Conservation (phyloP, 1,140 invertebrate genomes). For the Patella vulgata region DNA sequence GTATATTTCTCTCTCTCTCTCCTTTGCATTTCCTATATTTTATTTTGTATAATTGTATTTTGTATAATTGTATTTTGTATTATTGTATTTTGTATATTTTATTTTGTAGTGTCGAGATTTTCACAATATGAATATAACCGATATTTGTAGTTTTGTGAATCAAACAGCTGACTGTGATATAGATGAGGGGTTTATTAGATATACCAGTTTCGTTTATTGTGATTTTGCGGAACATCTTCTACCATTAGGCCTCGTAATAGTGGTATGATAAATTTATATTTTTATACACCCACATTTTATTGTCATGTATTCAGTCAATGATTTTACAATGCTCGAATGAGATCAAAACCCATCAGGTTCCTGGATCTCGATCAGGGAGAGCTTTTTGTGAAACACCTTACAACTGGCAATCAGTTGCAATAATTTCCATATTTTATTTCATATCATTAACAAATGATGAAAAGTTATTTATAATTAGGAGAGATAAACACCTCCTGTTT, state of each 20-base stretch:
- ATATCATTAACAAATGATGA: no score
- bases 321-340: conserved; percentile 10
- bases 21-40: no score
- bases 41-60: no score
- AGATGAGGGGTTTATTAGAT: conserved; percentile 66
- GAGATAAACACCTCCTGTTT: no score
- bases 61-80: no score
- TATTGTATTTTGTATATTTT: no score
- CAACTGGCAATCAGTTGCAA: no score
- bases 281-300: background rate
- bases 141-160: conserved; percentile 64
- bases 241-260: conserved; percentile 52
- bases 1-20: no score
- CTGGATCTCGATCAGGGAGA: background rate
- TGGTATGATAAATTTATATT: no score
- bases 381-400: background rate
- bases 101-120: conserved; percentile 53
- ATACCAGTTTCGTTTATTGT: conserved; percentile 66
- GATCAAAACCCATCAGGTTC: background rate
- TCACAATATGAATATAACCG: conserved; percentile 41
- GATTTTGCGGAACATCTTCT: conserved; percentile 45
- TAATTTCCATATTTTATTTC: no score
- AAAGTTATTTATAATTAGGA: no score
- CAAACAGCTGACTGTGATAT: conserved; percentile 61
- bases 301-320: background rate